phyloP scores from a whole-genome alignment of 2,113 vertebrate species.

The Tupaia tana region DNA sequence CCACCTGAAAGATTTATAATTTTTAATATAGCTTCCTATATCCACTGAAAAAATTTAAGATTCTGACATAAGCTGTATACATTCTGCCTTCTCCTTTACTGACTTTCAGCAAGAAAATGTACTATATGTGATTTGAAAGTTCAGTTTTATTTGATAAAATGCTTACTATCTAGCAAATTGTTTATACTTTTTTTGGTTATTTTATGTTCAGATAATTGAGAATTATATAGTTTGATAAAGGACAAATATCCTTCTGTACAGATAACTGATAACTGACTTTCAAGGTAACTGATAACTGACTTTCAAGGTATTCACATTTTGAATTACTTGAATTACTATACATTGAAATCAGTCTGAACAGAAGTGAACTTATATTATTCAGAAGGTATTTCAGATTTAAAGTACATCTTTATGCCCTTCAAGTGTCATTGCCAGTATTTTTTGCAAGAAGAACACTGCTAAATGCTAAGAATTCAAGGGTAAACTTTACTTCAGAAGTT shows the following conservation, averaged over 20 bases:
- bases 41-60: not conserved
- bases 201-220: slow-evolving; percentile 9
- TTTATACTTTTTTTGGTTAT: slow-evolving; percentile 1
- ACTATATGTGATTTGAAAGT: not conserved
- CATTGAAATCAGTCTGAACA: not conserved
- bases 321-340: slow-evolving; percentile 6
- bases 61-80: not conserved
- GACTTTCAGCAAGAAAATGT: not conserved
- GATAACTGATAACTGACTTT: not conserved
- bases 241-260: slow-evolving; percentile 7
- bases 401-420: not conserved
- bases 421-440: not conserved
- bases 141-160: not conserved
- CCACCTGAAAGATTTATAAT: not conserved
- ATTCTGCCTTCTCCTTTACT: not conserved
- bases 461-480: slow-evolving; percentile 17
- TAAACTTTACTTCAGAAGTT: not conserved
- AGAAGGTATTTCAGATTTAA: not conserved
- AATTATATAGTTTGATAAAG: not conserved
- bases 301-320: slow-evolving; percentile 27
- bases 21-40: slow-evolving; percentile 25
- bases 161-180: not conserved
- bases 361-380: not conserved
- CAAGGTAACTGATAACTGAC: not conserved
- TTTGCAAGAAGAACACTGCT: not conserved